phyloP scores from a whole-genome alignment of 2,888 invertebrate species.

The Leptopilina syphax region DNA sequence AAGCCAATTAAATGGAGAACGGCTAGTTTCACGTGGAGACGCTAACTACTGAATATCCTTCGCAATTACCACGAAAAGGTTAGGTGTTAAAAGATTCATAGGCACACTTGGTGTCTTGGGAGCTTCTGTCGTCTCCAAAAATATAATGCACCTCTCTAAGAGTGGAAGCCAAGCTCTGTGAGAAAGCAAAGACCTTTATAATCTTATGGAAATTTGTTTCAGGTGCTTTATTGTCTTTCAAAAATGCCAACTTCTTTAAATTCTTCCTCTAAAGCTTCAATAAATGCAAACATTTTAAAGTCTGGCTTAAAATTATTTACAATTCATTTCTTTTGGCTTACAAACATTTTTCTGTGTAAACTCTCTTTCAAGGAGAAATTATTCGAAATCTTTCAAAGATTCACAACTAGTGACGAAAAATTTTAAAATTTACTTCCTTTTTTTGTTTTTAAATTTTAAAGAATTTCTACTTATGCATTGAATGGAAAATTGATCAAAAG shows the following conservation, averaged over 20 bases:
- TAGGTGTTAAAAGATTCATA: constrained; percentile 68
- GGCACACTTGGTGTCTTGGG: constrained; percentile 46
- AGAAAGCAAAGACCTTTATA: constrained; percentile 27
- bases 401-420: too few species aligned
- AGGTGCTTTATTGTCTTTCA: constrained; percentile 39
- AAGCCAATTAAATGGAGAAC: constrained; percentile 63
- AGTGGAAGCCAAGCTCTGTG: constrained; percentile 31
- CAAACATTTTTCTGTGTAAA: too few species aligned
- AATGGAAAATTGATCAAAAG: too few species aligned
- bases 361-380: too few species aligned
- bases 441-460: too few species aligned
- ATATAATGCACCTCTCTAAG: constrained; percentile 34
- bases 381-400: too few species aligned
- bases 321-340: too few species aligned
- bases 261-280: background rate
- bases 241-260: constrained; percentile 12
- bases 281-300: constrained; percentile 2
- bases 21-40: constrained; percentile 56
- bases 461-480: too few species aligned
- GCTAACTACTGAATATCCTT: constrained; percentile 63
- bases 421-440: too few species aligned
- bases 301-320: background rate
- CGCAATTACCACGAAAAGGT: constrained; percentile 68
- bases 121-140: constrained; percentile 38
- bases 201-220: constrained; percentile 31